Evolutionary conservation across 2,888 invertebrate species (phyloP).

Genomic region (Osmoderma eremita): DNA sequence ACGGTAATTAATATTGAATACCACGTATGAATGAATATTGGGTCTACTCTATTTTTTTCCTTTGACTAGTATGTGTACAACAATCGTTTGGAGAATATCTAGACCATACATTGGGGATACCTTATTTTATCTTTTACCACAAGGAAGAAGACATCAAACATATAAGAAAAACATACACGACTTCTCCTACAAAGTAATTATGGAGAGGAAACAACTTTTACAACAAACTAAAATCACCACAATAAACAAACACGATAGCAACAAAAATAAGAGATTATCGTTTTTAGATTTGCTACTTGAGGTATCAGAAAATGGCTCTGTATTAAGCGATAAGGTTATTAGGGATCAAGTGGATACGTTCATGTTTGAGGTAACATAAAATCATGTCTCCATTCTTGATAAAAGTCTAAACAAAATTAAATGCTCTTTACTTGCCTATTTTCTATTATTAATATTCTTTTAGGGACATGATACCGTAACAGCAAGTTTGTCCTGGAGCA

Average conservation of each 20-base stretch:
- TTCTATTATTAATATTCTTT: slow-evolving; percentile 27
- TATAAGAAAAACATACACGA: slow-evolving; percentile 22
- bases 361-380: slow-evolving; percentile 54
- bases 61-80: slow-evolving; percentile 33
- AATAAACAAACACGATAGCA: slow-evolving; percentile 9
- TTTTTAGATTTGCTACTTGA: slow-evolving; percentile 55
- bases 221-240: not conserved
- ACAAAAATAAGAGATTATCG: slow-evolving; percentile 46
- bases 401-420: not conserved
- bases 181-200: slow-evolving; percentile 34
- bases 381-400: not conserved
- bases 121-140: slow-evolving; percentile 52
- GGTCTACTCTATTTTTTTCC: not conserved
- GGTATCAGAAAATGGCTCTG: slow-evolving; percentile 38
- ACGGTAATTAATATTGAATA: slow-evolving; percentile 8
- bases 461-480: slow-evolving; percentile 57
- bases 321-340: slow-evolving; percentile 51
- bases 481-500: slow-evolving; percentile 55
- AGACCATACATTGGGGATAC: not conserved
- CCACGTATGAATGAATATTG: not conserved
- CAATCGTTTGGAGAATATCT: not conserved
- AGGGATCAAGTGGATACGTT: slow-evolving; percentile 57
- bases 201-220: slow-evolving; percentile 20
- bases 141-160: slow-evolving; percentile 20
- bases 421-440: no score